Base-by-base conservation (phyloP, 2,797 vertebrate genomes). In the Heteromormyrus szaboi region DNA sequence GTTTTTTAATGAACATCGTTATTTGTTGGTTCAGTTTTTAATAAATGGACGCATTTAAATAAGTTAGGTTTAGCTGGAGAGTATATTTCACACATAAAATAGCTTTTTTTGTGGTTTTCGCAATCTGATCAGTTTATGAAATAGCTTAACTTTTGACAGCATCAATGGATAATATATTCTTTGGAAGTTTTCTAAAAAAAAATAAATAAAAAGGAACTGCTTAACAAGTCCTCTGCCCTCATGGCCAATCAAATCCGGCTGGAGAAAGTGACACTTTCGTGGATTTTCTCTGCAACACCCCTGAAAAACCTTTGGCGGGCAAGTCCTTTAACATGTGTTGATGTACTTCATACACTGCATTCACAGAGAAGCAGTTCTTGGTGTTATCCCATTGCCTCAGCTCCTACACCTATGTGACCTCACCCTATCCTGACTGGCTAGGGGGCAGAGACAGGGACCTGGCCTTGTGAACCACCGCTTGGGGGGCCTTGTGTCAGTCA, bases 11-110 rank as follows among this genome's bases (percentile, higher is more conserved):
- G 25, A 51, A 85, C 17, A 51, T 53, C 29, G 0, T 85, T 17
- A 25, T 85, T 85, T 12, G 48, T 54, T 85, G 48, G 83, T 85
- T 85, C n/a, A 25, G 81, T 84, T 84, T 51, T 84, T 48, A 22
- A 48, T 48, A 29, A 85, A 53, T 50, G 50, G 22, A 85, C 12
- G 33, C 83, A 54, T 85, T 85, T 85, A 17, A 53, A 48, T 12
- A 85, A 53, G 48, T 29, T 54, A 85, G 22, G 50, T 50, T 51
- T 25, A 25, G 46, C 22, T 53, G 46, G 19, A 48, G 37, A 84
- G n/a, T 46, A 5, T 25, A 51, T 48, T 51, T 84, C 14, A 48
- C 46, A 48, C 1, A 51, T 46, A 29, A 84, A 84, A 84, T 84
- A 2, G 46, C 46, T 12, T 46, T 48, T 84, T 29, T 50, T 37